Base-by-base conservation (phyloP, 2,888 invertebrate genomes). In the Bimastos eiseni region DNA sequence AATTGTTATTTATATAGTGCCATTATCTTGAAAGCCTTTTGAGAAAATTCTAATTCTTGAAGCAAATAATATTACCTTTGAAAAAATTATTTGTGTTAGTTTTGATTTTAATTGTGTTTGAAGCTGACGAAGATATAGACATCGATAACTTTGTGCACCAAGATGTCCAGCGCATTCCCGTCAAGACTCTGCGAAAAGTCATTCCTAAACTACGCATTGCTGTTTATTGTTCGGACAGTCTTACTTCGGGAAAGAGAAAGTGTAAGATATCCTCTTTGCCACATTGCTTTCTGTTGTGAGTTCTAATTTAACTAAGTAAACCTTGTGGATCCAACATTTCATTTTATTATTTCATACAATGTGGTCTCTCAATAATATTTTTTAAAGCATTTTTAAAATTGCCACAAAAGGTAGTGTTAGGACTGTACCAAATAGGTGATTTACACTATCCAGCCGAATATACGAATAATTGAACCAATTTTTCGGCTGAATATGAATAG, bases 181-280 rank as follows among this genome's bases (percentile, higher is more conserved):
- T 91, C 86, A 91, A 91, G 88, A 90, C 49, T 38, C 38, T 91
- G 91, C 88, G 91, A 38, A 90, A 89, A 88, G 83, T 91, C 33
- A 89, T 91, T 17, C 91, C 91, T 49, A 84, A 89, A 88, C 90
- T 91, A 55, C 55, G 91, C 34, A 84, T 91, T 34, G 88, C 38
- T 17, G 91, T 91, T 83, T 91, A 90, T 90, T 90, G 37, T 38
- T 41, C 44, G 24, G 90, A 90, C 17, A 88, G 89, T 88, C 88
- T 88, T 8, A 89, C 90, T 34, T 33, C 49, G 24, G 91, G 91
- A 21, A 91, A 91, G 88, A 91, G 89, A 55, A 91, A 91, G 38
- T 88, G 91, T 91, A 49, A 86, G 91, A 88, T n/a, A 44, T 24
- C 1, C 37, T 33, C 41, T 8, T 70, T 70, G 24, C 24, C 21